Evolutionary conservation across 2,797 vertebrate species (phyloP), one percentile per base, ranked within the genome.

Genomic region (Hippoglossus hippoglossus): DNA sequence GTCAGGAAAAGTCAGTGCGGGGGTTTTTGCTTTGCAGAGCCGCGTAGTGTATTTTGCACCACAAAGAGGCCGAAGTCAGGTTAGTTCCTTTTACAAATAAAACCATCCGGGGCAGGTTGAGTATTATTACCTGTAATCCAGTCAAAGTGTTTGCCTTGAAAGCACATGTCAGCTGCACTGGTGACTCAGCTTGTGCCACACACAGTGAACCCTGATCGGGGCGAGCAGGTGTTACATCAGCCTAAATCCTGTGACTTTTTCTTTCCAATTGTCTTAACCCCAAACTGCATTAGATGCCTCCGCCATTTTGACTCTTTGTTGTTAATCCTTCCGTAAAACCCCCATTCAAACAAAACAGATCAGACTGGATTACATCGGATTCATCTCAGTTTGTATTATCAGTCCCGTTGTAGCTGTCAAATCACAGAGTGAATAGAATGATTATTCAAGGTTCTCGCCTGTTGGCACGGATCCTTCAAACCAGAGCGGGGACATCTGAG

Each of bases 321-420:
- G 78, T 71, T 87, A 89, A 91, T 87, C 83, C 81, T 58, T 39
- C 44, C 0, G 1, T 78, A 81, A 21, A 90, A 80, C 7, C 71
- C 71, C 54, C 54, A 54, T 64, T 85, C 70, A 87, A 85, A 87
- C 68, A 78, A 85, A 87, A 84, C 71, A 67, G 81, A 85, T 82
- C 76, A 81, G 73, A 75, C 78, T 80, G 87, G 85, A 89, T 90
- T 87, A 89, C 72, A 66, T 67, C 54, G 74, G 75, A 74, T 83
- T 89, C 83, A 79, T 84, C 79, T 80, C 26, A 2, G 59, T 31
- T 67, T 66, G 77, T 65, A 66, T 83, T 71, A 76, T 81, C 75
- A 51, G 36, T 66, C 63, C 68, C 21, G 24, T 50, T 25, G 8
- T 25, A 54, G 70, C 64, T 24, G 74, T 69, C 52, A 75, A 79